These are phyloP conservation scores for Zaprionus obscuricornis DNA, from an alignment of 2,888 invertebrate genomes.

Conservation along the genomic window DNA sequence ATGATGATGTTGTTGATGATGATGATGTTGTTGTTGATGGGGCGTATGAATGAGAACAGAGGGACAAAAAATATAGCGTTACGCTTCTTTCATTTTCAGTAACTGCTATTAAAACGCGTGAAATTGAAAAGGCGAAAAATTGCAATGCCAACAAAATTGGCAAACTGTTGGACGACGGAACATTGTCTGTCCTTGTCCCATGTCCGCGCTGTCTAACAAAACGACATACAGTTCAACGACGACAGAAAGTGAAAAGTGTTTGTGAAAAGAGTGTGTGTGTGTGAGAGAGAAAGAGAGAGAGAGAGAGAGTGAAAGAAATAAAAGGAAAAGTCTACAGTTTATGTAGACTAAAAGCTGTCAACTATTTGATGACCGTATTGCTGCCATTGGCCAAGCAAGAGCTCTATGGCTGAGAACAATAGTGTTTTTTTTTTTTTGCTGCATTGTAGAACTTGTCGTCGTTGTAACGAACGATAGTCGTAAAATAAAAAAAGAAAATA, in stretches of 20 bases:
- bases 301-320: background rate
- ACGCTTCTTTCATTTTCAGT: background rate
- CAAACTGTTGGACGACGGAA: slow-evolving; percentile 49
- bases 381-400: background rate
- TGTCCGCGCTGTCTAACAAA: no score
- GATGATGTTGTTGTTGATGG: no score
- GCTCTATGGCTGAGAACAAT: slow-evolving; percentile 3
- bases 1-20: no score
- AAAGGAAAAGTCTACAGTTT: slow-evolving; percentile 30
- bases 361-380: slow-evolving; percentile 51
- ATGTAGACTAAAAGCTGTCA: slow-evolving; percentile 51
- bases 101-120: slow-evolving; percentile 64
- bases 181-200: no score
- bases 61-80: background rate
- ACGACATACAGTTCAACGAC: no score
- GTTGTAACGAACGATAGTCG: no score
- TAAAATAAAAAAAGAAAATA: no score
- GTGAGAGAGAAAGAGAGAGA: background rate
- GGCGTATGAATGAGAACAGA: no score
- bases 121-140: slow-evolving; percentile 75
- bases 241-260: no score
- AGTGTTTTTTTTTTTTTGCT: no score
- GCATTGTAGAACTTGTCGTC: slow-evolving; percentile 5
- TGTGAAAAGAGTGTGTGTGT: no score
- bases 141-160: slow-evolving; percentile 61